Evolutionary conservation across 2,113 vertebrate genomes (phyloP), one percentile per base, ranked within the genome.

Genomic region (Mugil cephalus): DNA sequence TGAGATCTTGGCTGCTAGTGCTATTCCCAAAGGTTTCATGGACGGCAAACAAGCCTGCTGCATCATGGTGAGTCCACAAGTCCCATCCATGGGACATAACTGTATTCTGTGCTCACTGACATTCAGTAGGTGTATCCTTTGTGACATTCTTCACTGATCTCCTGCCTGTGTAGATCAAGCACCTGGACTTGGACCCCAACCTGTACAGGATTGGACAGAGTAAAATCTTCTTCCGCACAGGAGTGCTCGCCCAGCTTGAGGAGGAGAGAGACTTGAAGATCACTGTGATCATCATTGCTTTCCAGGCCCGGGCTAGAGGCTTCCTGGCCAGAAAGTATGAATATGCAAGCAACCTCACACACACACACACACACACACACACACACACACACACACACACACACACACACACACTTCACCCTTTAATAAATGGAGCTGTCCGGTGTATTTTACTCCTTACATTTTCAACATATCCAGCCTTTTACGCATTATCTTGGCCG

Each of bases 1-100:
- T 0, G 98, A 99, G 92, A 98, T 99, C 85, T 92, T 99, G 62
- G 96, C 97, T 39, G 94, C 98, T 1, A 96, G 81, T 2, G 93
- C 96, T 48, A 99, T 99, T 83, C 97, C 98, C 38, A 99, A 98
- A 88, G 98, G 97, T 53, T 99, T 99, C 90, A 99, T 99, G 98
- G 98, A 99, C 48, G 98, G 98, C 21, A 99, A 99, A 66, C 98
- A 99, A 86, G 97, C 98, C 72, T 98, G 97, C 88, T 95, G 95
- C 61, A 87, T 98, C 58, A 99, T 99, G 97, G 98, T 99, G 80
- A 95, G 3, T 36, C 52, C 10, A 48, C 18, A 48, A 40, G 36
- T 15, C 5, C 1, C 2, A 1, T 55, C 7, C 0, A 0, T 14
- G 21, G 0, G 43, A 45, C 21, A 58, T 14, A 4, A 18, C 47